Base-by-base conservation (phyloP, 1,140 invertebrate species). In the Rhagoletis pomonella region DNA sequence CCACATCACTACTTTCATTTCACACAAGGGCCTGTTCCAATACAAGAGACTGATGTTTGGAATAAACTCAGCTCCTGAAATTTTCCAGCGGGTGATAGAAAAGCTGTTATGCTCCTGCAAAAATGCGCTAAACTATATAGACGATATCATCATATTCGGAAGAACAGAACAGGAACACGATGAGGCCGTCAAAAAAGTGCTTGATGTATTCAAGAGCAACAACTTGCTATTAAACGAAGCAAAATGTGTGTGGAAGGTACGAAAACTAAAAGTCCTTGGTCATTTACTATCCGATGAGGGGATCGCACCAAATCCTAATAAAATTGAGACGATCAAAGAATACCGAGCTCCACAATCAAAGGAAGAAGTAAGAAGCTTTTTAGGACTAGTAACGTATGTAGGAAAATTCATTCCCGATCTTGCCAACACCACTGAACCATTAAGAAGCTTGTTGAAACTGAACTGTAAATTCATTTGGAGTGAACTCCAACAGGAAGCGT, bases 21-120 rank as follows among this genome's bases (percentile, higher is more conserved):
- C 89, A 29, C 89, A 90, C 58, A 89, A 89, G 77, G 90, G 90
- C 2, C 60, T 92, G 12, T 86, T 92, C 50, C 90, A 90, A 0
- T 84, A 90, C 39, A 88, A 89, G 0, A 90, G 90, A 86, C 91
- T 88, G 47, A 86, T 89, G 55, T 89, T 89, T 19, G 89, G 89
- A 6, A 19, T 88, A 19, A 88, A 47, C 14, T 89, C 84, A 19
- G 90, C 90, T 19, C 86, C 88, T 1, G 90, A 90, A 89, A 89
- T 89, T 62, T 90, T 90, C 84, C 89, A 90, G 86, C 88, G 88
- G 50, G 87, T 65, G 19, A n/a, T 90, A 7, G 89, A 89, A 65
- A 64, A 47, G 6, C 88, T 90, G 0, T 87, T 90, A n/a, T 19
- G 86, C 2, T 42, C 87, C 12, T 90, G 89, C n/a, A 64, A 85